Evolutionary conservation across 2,888 invertebrate genomes (phyloP).

Genomic region (Endotricha flammealis): DNA sequence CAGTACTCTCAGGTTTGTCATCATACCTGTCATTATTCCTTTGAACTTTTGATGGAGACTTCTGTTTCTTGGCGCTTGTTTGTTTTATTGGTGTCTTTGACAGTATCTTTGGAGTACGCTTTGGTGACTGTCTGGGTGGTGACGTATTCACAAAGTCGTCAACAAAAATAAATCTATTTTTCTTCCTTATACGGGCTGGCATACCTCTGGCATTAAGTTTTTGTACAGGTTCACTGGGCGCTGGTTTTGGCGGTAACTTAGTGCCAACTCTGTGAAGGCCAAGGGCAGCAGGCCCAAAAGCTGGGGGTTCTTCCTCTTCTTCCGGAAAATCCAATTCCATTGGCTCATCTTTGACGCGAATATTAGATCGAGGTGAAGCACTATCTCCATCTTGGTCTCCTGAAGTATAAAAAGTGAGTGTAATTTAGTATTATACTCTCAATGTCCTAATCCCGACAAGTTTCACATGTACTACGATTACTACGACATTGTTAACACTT

Average conservation of each 20-base stretch:
- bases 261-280: constrained; percentile 90
- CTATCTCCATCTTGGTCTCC: constrained; percentile 50
- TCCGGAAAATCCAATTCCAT: constrained; percentile 82
- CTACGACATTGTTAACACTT: not conserved
- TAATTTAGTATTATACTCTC: constrained; percentile 1
- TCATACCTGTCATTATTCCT: constrained; percentile 59
- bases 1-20: constrained; percentile 59
- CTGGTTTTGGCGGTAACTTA: constrained; percentile 83
- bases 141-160: constrained; percentile 90
- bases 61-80: constrained; percentile 65
- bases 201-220: constrained; percentile 91
- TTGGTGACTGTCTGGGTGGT: constrained; percentile 85
- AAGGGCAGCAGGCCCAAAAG: constrained; percentile 87
- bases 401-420: constrained; percentile 33
- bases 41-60: constrained; percentile 75
- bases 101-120: constrained; percentile 80
- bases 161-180: constrained; percentile 92
- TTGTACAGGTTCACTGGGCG: constrained; percentile 86
- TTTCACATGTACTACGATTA: not conserved
- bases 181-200: constrained; percentile 93
- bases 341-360: constrained; percentile 75
- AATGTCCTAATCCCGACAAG: too few relatives aligned
- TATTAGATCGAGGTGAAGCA: constrained; percentile 42
- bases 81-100: constrained; percentile 63
- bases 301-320: constrained; percentile 83